Percentiles rank a stretch among this genome's conserved stretches.
Evolutionary conservation across 1,140 invertebrate species (phyloP).

Genomic region (Dendroctonus ponderosae): DNA sequence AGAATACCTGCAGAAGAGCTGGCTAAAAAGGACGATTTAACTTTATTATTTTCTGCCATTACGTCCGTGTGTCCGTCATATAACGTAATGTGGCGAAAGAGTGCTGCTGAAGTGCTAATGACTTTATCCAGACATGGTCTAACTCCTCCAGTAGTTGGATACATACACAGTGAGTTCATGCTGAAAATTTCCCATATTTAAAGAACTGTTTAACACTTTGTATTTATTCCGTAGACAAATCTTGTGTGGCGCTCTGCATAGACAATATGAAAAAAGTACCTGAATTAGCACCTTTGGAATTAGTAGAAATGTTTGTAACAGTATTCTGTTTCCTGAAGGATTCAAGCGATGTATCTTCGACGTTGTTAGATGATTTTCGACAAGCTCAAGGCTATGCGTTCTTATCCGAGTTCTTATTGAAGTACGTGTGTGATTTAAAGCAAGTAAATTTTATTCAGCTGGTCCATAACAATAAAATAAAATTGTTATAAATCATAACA

Average conservation of each 20-base stretch:
- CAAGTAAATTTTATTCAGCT: background rate
- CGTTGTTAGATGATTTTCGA: constrained; percentile 92
- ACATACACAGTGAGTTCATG: constrained; percentile 89
- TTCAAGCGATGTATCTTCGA: constrained; percentile 94
- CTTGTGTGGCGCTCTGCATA: constrained; percentile 91
- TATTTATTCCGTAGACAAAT: constrained; percentile 69
- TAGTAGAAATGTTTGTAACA: constrained; percentile 97
- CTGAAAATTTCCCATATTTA: background rate
- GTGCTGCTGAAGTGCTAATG: constrained; percentile 93
- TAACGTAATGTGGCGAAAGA: constrained; percentile 95
- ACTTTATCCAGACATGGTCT: constrained; percentile 92
- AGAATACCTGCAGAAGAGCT: constrained; percentile 92
- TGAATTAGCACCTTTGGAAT: constrained; percentile 89
- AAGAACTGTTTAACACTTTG: background rate
- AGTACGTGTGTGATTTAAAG: constrained; percentile 60
- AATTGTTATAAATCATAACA: no score
- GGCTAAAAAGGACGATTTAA: constrained; percentile 93
- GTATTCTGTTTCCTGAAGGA: constrained; percentile 98
- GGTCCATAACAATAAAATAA: no score
- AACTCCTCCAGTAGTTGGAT: constrained; percentile 87
- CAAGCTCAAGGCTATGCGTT: constrained; percentile 93
- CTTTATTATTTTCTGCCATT: constrained; percentile 93
- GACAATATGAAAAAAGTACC: constrained; percentile 95
- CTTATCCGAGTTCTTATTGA: constrained; percentile 90
- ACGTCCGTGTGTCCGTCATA: constrained; percentile 90